Base-by-base conservation (phyloP, 2,888 invertebrate genomes). In the Lissocephala sabroskyi region DNA sequence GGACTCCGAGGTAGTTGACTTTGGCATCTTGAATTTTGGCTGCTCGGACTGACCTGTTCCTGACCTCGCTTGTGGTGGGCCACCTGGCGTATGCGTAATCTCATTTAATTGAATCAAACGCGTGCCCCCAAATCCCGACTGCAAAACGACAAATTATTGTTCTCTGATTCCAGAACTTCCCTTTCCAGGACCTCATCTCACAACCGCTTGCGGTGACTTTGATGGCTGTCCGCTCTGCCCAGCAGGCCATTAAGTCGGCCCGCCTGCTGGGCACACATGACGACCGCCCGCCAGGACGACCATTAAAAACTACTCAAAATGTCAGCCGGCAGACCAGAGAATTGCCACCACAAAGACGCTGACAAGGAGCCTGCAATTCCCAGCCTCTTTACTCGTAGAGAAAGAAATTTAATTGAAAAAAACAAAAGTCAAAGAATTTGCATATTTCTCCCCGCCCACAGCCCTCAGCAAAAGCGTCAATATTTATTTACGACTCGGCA, bases 371-470 rank as follows among this genome's bases (percentile, higher is more conserved):
- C 11, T 30, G 5, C 13, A 40, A 37, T 23, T 23, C 23, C 23
- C 23, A 3, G 23, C 4, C 7, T 23, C 23, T 23, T 30, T n/a
- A 30, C 10, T 30, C 10, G 4, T 35, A 17, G 35, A 10, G 19
- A 40, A 32, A 36, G 58, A 41, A 62, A 70, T 62, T 65, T 73
- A 78, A 73, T 73, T 78, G 73, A 78, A 73, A n/a, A n/a, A n/a
- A 73, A 78, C 76, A 73, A 78, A 73, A 78, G 62, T 75, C 75
- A 52, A 66, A 61, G 61, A 75, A 75, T 73, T 73, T 78, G 65
- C 73, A 73, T 78, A 71, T 71, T 70, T 71, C 64, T 64, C 14
- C 37, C 6, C 29, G 40, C 3, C 19, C 43, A 14, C 32, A 23
- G 41, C 26, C 19, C 62, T 64, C 68, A n/a, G 62, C 62, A 63